Percentiles rank a stretch among this genome's conserved stretches.
These are phyloP conservation scores for Nematostella vectensis DNA, from an alignment of 92 coral and sea anemone genomes.

Conservation along the genomic window DNA sequence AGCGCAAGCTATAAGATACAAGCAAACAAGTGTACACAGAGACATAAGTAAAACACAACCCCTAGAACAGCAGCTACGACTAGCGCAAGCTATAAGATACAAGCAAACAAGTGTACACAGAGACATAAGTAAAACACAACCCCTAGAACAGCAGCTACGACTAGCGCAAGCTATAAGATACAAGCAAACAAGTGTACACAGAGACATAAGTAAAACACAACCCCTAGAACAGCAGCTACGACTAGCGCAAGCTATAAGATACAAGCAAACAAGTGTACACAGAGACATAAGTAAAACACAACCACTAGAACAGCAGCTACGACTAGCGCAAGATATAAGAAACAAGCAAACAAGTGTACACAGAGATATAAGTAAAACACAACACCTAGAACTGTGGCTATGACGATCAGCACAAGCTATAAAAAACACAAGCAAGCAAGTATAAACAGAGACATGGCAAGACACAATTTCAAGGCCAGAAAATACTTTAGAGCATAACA, in stretches of 20 bases:
- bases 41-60: slow-evolving; percentile 80
- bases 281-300: slow-evolving; percentile 76
- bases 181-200: slow-evolving; percentile 70
- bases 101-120: slow-evolving; percentile 77
- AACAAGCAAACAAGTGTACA: no score
- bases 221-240: slow-evolving; percentile 77
- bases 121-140: slow-evolving; percentile 85
- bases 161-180: slow-evolving; percentile 53
- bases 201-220: slow-evolving; percentile 82
- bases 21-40: slow-evolving; percentile 70
- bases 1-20: slow-evolving; percentile 46
- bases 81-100: slow-evolving; percentile 45
- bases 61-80: slow-evolving; percentile 82
- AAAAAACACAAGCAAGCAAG: no score
- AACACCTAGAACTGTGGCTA: no score
- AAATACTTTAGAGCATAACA: no score
- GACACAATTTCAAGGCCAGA: no score
- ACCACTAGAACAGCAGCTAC: slow-evolving; percentile 82
- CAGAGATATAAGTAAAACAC: no score
- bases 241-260: slow-evolving; percentile 59
- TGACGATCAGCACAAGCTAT: no score
- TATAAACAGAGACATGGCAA: no score
- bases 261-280: slow-evolving; percentile 72
- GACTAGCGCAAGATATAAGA: slow-evolving; percentile 57
- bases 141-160: slow-evolving; percentile 75